phyloP scores from a whole-genome alignment of 2,113 vertebrate genomes.

The Microcebus griseorufus region DNA sequence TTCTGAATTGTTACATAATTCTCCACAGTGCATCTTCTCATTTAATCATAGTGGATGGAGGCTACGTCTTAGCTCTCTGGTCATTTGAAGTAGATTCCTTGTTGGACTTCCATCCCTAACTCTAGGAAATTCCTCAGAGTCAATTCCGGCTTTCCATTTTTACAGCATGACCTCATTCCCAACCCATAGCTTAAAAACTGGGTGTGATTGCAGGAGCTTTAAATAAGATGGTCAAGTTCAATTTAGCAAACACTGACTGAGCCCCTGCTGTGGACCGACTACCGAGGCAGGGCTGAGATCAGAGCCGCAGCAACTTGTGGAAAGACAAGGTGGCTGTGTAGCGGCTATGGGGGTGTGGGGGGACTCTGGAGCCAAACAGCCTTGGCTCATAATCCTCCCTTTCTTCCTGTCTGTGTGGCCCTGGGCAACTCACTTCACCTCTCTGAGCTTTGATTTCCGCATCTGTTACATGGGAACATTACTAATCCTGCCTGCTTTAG shows the following conservation, averaged over 20 bases:
- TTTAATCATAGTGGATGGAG: not conserved
- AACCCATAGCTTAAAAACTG: not conserved
- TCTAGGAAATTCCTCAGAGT: constrained; percentile 34
- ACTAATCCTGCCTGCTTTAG: too few relatives aligned
- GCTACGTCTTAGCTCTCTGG: not conserved
- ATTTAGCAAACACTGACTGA: not conserved
- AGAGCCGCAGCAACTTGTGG: not conserved
- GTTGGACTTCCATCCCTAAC: not conserved
- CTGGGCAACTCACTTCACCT: not conserved
- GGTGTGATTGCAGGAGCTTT: not conserved
- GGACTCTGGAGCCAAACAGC: not conserved
- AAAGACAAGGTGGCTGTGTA: accelerated
- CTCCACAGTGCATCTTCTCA: not conserved
- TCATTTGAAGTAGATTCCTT: not conserved
- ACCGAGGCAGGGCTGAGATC: accelerated
- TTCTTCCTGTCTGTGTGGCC: not conserved
- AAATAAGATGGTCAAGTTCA: constrained; percentile 11
- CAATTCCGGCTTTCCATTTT: constrained; percentile 69
- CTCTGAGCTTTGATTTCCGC: not conserved
- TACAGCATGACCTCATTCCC: constrained; percentile 54
- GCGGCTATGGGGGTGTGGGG: not conserved
- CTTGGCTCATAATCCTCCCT: not conserved
- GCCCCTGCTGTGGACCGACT: not conserved
- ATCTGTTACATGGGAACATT: not conserved
- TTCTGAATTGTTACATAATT: not conserved